These are phyloP conservation scores for Cenopis cana DNA, from an alignment of 2,888 invertebrate species.

Conservation along the genomic window DNA sequence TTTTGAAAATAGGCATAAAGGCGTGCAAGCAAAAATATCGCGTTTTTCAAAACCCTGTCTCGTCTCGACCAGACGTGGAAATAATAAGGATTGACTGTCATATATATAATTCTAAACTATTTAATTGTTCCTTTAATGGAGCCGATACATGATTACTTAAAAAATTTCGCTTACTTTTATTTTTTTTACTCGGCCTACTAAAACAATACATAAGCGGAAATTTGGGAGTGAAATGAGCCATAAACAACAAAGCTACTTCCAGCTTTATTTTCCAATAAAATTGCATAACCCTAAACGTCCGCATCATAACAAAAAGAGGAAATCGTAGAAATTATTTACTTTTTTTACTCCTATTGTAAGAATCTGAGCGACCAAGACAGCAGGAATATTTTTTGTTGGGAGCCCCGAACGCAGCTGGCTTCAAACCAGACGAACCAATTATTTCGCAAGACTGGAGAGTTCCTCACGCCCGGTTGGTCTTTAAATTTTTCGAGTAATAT, in stretches of 20 bases:
- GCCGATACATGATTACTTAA: no score
- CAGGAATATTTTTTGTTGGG: conserved; percentile 8
- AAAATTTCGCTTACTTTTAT: no score
- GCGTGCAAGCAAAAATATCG: no score
- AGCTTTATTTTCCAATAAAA: conserved; percentile 24
- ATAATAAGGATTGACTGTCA: no score
- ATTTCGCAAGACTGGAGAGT: conserved; percentile 28
- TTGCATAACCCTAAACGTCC: conserved; percentile 22
- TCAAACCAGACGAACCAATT: conserved; percentile 48
- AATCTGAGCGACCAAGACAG: conserved; percentile 9
- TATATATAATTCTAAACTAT: no score
- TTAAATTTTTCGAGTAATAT: conserved; percentile 6
- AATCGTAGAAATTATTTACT: background rate
- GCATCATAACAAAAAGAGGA: background rate
- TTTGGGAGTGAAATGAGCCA: no score
- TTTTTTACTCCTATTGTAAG: background rate
- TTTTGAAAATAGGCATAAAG: no score
- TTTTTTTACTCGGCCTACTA: no score
- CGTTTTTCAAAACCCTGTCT: no score
- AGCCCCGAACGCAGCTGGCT: background rate
- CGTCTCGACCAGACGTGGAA: no score
- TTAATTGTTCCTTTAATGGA: no score
- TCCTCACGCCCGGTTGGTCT: conserved; percentile 5
- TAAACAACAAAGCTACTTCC: conserved; percentile 18
- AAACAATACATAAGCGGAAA: no score